Evolutionary conservation across 2,113 vertebrate genomes (phyloP).

Genomic region (Solea solea): DNA sequence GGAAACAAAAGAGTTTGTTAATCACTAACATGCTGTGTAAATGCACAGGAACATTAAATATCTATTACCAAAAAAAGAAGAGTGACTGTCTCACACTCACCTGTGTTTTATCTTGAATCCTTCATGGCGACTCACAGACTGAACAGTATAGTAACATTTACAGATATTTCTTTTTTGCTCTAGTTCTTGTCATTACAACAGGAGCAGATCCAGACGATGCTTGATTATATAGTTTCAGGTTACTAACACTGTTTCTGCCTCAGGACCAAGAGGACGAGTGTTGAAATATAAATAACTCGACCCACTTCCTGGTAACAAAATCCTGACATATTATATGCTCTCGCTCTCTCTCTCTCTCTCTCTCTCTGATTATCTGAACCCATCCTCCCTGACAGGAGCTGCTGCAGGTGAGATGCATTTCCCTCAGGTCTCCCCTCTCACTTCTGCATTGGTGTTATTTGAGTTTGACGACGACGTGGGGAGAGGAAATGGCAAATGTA

Average conservation of each 20-base stretch:
- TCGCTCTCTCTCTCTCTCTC: not conserved
- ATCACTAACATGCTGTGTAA: no score
- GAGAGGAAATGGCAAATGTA: no score
- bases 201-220: constrained; percentile 53
- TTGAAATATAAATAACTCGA: constrained; percentile 85
- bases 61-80: not conserved
- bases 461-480: no score
- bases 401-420: constrained; percentile 55
- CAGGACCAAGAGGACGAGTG: constrained; percentile 59
- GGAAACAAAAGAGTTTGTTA: no score
- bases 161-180: not conserved
- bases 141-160: constrained; percentile 21
- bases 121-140: constrained; percentile 3
- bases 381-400: constrained; percentile 9
- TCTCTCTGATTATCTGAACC: constrained; percentile 35
- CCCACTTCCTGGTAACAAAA: constrained; percentile 83
- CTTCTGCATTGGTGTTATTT: constrained; percentile 40
- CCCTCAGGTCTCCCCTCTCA: constrained; percentile 30
- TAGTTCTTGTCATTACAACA: constrained; percentile 1
- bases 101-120: constrained; percentile 29
- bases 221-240: constrained; percentile 73
- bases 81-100: constrained; percentile 44
- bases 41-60: no score
- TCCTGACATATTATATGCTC: constrained; percentile 62
- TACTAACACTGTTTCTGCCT: constrained; percentile 61